phyloP scores from a whole-genome alignment of 2,113 vertebrate species.

The Octodon degus region DNA sequence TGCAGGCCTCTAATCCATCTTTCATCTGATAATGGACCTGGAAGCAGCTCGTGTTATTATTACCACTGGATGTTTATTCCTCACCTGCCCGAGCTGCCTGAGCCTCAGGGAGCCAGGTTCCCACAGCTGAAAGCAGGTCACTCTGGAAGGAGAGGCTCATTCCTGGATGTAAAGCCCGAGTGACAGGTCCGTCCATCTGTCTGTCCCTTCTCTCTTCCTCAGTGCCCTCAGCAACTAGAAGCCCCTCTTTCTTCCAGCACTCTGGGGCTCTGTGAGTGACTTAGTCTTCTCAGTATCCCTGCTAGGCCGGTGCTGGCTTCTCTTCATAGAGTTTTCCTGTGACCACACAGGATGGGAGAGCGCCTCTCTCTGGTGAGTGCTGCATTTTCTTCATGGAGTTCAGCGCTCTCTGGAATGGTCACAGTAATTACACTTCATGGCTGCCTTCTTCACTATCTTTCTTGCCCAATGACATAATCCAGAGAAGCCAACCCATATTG shows the following conservation, averaged over 20 bases:
- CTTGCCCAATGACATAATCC: rapidly evolving
- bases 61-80: not conserved
- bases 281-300: not conserved
- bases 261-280: not conserved
- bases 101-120: not conserved
- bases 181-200: not conserved
- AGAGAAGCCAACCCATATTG: not conserved
- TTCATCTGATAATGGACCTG: not conserved
- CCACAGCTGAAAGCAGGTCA: not conserved
- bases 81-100: not conserved
- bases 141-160: not conserved
- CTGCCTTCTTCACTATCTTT: not conserved
- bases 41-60: not conserved
- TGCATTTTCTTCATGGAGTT: not conserved
- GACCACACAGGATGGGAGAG: not conserved
- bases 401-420: not conserved
- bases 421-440: rapidly evolving
- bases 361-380: not conserved
- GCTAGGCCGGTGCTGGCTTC: not conserved
- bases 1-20: not conserved
- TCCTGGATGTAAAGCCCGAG: not conserved
- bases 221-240: not conserved
- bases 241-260: not conserved
- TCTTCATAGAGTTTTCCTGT: not conserved
- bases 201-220: not conserved